phyloP scores from a whole-genome alignment of 1,140 invertebrate genomes.

The Sesamia nonagrioides region DNA sequence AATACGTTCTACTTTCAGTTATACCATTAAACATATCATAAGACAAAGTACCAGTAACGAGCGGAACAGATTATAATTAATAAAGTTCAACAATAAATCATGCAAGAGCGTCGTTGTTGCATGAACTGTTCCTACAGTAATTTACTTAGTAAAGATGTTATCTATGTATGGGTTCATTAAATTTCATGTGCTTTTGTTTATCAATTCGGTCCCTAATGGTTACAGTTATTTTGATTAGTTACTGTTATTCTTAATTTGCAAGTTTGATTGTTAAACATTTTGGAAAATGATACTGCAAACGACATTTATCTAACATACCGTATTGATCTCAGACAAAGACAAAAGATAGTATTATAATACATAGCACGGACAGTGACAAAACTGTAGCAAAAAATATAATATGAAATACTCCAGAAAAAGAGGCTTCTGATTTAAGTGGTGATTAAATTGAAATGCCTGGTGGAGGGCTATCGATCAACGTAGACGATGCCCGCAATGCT shows the following conservation, averaged over 20 bases:
- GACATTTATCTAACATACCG: too few relatives aligned
- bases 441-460: slow-evolving; percentile 53
- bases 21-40: slow-evolving; percentile 48
- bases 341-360: neutral
- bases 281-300: too few relatives aligned
- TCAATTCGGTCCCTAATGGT: neutral
- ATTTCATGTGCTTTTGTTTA: neutral
- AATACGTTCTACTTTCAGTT: neutral
- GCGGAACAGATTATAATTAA: slow-evolving; percentile 53
- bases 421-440: slow-evolving; percentile 45
- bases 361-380: slow-evolving; percentile 2
- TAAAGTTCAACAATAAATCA: slow-evolving; percentile 59
- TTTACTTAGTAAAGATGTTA: slow-evolving; percentile 27
- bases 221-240: neutral
- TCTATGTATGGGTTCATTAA: slow-evolving; percentile 20
- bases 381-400: slow-evolving; percentile 1
- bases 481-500: slow-evolving; percentile 44
- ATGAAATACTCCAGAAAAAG: slow-evolving; percentile 32
- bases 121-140: slow-evolving; percentile 39
- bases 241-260: too few relatives aligned
- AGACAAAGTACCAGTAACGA: slow-evolving; percentile 35
- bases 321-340: too few relatives aligned
- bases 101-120: slow-evolving; percentile 16
- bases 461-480: slow-evolving; percentile 49
- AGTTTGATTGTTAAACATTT: too few relatives aligned